These are phyloP conservation scores for Xanthia togata DNA, from an alignment of 2,888 invertebrate species.

Conservation along the genomic window DNA sequence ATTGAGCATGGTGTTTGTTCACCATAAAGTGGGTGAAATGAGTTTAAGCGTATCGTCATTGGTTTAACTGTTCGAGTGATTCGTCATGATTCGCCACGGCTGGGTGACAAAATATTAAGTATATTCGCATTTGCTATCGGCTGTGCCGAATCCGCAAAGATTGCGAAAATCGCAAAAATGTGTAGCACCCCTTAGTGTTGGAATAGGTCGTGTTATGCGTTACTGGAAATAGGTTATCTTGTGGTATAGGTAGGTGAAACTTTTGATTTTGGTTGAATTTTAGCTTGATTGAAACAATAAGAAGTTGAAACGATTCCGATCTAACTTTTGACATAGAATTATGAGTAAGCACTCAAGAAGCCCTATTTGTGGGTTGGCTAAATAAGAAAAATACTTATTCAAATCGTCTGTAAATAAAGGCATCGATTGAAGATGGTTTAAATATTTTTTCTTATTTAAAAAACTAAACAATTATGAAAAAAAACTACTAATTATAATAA, in stretches of 20 bases:
- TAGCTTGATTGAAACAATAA: background rate
- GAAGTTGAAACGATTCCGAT: no score
- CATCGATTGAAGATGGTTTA: no score
- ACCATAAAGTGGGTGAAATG: conserved; percentile 4
- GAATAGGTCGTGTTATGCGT: no score
- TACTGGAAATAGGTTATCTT: background rate
- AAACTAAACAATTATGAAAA: background rate
- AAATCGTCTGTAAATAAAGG: no score
- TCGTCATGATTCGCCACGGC: background rate
- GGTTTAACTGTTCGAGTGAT: background rate
- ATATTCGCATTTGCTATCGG: background rate
- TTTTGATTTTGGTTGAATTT: background rate
- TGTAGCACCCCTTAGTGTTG: background rate
- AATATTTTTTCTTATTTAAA: background rate
- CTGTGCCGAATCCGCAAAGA: background rate
- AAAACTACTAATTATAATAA: background rate
- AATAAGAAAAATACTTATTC: no score
- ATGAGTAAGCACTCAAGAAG: no score
- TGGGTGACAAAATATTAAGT: background rate
- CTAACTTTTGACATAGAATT: no score
- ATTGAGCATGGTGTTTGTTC: conserved; percentile 18
- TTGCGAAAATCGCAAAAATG: no score
- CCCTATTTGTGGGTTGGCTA: background rate
- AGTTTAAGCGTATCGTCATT: background rate
- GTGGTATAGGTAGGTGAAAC: background rate